phyloP scores from a whole-genome alignment of 2,888 invertebrate genomes.

The Cantharis rufa region DNA sequence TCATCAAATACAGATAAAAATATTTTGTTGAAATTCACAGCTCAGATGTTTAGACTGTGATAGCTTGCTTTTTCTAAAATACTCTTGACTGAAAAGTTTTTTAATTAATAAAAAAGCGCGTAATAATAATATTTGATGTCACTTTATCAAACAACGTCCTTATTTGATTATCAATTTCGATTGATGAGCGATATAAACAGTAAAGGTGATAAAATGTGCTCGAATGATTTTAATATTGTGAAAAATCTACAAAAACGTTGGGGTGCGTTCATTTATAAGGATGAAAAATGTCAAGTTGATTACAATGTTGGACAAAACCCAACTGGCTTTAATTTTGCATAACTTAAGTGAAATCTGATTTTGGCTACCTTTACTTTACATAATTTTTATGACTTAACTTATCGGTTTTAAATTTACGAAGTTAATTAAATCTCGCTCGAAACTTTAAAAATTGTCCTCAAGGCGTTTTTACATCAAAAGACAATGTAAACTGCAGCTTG shows the following conservation, averaged over 20 bases:
- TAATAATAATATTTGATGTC: background rate
- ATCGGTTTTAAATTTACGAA: background rate
- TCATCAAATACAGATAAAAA: background rate
- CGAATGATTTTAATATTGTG: slow-evolving; percentile 1
- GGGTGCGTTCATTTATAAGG: slow-evolving; percentile 9
- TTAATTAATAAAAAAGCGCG: background rate
- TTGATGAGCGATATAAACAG: background rate
- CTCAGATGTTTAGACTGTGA: background rate
- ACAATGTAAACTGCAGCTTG: background rate
- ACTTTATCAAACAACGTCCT: background rate
- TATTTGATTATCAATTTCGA: background rate
- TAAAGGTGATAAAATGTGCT: background rate
- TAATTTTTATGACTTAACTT: background rate
- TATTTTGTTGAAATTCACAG: background rate
- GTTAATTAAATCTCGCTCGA: background rate
- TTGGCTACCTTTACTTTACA: background rate
- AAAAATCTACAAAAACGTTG: background rate
- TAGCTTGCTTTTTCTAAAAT: background rate
- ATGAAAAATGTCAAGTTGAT: slow-evolving; percentile 14
- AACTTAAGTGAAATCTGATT: slow-evolving; percentile 5
- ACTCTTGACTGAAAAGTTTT: background rate
- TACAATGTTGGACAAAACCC: slow-evolving; percentile 16
- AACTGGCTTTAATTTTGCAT: slow-evolving; percentile 8
- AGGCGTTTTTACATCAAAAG: background rate
- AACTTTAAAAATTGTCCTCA: background rate